Base-by-base conservation (phyloP, 2,888 invertebrate species). In the Plutella xylostella region DNA sequence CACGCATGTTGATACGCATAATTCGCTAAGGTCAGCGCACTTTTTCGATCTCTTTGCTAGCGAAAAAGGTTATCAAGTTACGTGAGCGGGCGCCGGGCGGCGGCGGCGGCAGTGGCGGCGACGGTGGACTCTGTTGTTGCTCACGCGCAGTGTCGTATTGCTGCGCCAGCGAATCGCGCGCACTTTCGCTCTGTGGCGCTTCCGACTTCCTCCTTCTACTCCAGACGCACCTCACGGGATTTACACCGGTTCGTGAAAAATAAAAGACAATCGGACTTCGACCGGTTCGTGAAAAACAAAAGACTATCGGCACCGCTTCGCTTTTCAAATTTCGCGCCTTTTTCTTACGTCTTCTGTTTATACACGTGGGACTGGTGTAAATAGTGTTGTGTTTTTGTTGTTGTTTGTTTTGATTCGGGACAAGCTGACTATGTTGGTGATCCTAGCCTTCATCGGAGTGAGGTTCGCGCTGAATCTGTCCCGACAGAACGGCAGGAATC, bases 341-440 rank as follows among this genome's bases (percentile, higher is more conserved):
- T 28, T 28, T 28, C 11, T 28, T 28, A n/a, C 28, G n/a, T 28
- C 11, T 12, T 28, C n/a, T 28, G 28, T 28, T 28, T 28, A 28
- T 28, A 28, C 28, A 28, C 28, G 28, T 28, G 9, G 3, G 28
- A 28, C 7, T 28, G 28, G 28, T 28, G 28, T 34, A n/a, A 15
- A 34, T 20, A 38, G 31, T 42, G 42, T 30, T 12, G 42, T 28
- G 37, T 35, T 9, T 30, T 12, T 17, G 19, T n/a, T n/a, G n/a
- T n/a, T n/a, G n/a, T n/a, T n/a, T n/a, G n/a, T n/a, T n/a, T n/a
- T n/a, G n/a, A n/a, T n/a, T n/a, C n/a, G n/a, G n/a, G n/a, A n/a
- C n/a, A n/a, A n/a, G n/a, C n/a, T n/a, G 58, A 75, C 66, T 68
- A 80, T 83, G 82, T 70, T 83, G 56, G 80, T 80, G 68, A 78